phyloP scores from a whole-genome alignment of 2,888 invertebrate genomes.

The Abrostola triplasia region DNA sequence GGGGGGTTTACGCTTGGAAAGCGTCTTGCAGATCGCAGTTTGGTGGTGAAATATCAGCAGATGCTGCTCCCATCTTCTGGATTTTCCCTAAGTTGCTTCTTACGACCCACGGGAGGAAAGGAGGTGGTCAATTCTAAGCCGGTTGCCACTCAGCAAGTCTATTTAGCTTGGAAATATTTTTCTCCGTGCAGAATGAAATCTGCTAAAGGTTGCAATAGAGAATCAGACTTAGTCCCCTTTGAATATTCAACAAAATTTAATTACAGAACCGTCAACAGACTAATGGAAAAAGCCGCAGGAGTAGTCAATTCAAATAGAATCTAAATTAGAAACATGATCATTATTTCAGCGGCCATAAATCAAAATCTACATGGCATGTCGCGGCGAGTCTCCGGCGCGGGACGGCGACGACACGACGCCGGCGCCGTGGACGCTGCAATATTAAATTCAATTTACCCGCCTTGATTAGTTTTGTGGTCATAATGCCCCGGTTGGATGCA shows the following conservation, averaged over 20 bases:
- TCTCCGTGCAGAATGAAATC: too few species aligned
- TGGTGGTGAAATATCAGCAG: too few species aligned
- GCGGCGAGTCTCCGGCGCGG: slow-evolving; percentile 44
- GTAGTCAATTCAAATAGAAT: slow-evolving; percentile 34
- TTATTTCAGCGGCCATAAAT: slow-evolving; percentile 59
- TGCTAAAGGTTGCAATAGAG: too few species aligned
- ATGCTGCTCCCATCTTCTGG: too few species aligned
- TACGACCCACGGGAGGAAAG: too few species aligned
- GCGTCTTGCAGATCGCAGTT: too few species aligned
- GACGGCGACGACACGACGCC: slow-evolving; percentile 35
- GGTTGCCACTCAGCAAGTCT: too few species aligned
- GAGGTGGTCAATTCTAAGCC: too few species aligned
- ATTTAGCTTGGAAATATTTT: too few species aligned
- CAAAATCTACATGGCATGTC: slow-evolving; percentile 62
- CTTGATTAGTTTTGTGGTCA: slow-evolving; percentile 80
- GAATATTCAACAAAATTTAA: slow-evolving; percentile 36
- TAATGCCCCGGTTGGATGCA: slow-evolving; percentile 72
- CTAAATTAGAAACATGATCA: slow-evolving; percentile 45
- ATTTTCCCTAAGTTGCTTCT: too few species aligned
- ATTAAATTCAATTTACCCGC: slow-evolving; percentile 83
- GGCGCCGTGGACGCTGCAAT: slow-evolving; percentile 69
- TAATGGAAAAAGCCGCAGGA: slow-evolving; percentile 43
- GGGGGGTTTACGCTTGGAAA: too few species aligned
- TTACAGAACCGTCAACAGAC: slow-evolving; percentile 24
- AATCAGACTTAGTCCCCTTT: too few species aligned